These are phyloP conservation scores for Acanthosepion pharaonis DNA, from an alignment of 2,888 invertebrate species.

Conservation along the genomic window DNA sequence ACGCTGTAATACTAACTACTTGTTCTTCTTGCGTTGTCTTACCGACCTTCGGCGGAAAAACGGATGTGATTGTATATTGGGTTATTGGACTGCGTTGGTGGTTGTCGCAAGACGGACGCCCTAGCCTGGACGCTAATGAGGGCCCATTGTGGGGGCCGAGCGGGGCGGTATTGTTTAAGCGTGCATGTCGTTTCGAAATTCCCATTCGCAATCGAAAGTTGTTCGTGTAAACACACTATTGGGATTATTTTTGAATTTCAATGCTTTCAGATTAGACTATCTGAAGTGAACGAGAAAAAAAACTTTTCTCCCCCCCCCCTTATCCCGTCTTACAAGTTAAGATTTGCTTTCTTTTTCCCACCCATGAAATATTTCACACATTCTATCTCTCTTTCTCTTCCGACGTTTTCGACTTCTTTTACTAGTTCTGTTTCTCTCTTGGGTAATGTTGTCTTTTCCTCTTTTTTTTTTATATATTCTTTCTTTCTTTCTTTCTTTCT, in stretches of 20 bases:
- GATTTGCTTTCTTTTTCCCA: neutral
- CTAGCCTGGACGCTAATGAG: conserved; percentile 1
- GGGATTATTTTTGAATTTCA: neutral
- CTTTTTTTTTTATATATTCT: neutral
- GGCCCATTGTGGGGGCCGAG: conserved; percentile 13
- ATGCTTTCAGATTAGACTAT: conserved; percentile 33
- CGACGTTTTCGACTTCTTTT: neutral
- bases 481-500: neutral
- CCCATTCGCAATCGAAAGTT: conserved; percentile 33
- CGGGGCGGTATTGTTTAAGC: conserved; percentile 20
- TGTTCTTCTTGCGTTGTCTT: neutral
- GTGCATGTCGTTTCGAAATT: conserved; percentile 8
- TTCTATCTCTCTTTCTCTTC: neutral
- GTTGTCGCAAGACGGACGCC: conserved; percentile 20
- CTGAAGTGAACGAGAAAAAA: neutral
- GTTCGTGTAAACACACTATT: conserved; percentile 14
- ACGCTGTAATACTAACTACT: neutral
- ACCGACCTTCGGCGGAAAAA: conserved; percentile 2
- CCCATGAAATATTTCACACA: too few species aligned
- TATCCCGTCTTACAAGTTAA: too few species aligned
- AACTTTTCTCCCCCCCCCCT: too few species aligned
- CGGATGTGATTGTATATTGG: conserved; percentile 8
- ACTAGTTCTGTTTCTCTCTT: neutral
- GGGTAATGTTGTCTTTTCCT: neutral
- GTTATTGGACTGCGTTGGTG: conserved; percentile 13